phyloP scores from a whole-genome alignment of 2,113 vertebrate genomes.

The Cinclus mexicanus region DNA sequence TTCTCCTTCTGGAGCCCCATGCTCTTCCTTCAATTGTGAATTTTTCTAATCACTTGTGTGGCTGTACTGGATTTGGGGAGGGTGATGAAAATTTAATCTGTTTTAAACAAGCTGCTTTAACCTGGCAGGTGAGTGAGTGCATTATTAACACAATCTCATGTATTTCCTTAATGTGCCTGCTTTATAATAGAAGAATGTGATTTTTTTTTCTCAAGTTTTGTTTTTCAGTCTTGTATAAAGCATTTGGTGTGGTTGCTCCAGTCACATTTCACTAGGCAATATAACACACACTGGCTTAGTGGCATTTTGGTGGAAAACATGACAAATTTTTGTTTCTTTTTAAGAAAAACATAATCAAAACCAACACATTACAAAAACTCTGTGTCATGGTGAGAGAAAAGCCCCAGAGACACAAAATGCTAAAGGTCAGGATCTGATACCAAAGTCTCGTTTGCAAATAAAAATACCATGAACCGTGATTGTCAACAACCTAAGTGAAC shows the following conservation, averaged over 20 bases:
- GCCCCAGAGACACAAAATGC: neutral
- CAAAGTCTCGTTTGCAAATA: conserved; percentile 9
- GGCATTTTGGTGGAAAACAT: neutral
- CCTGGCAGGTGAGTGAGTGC: neutral
- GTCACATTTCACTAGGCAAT: neutral
- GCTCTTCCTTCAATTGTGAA: conserved; percentile 41
- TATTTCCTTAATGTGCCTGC: neutral
- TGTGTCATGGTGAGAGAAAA: neutral
- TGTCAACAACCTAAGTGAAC: neutral
- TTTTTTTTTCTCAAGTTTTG: neutral
- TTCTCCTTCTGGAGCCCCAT: neutral
- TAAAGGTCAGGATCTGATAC: conserved; percentile 46
- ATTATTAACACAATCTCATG: neutral
- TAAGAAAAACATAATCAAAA: neutral
- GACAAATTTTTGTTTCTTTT: neutral
- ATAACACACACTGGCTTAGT: neutral
- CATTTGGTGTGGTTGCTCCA: neutral
- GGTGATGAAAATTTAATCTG: neutral
- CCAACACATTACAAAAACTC: neutral
- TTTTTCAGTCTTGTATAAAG: neutral
- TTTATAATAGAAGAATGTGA: neutral
- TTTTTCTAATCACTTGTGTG: neutral
- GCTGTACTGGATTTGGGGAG: neutral
- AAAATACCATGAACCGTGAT: neutral
- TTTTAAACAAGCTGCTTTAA: neutral